Base-by-base conservation (phyloP, 2,888 invertebrate species). In the Gonocerus acuteangulatus region DNA sequence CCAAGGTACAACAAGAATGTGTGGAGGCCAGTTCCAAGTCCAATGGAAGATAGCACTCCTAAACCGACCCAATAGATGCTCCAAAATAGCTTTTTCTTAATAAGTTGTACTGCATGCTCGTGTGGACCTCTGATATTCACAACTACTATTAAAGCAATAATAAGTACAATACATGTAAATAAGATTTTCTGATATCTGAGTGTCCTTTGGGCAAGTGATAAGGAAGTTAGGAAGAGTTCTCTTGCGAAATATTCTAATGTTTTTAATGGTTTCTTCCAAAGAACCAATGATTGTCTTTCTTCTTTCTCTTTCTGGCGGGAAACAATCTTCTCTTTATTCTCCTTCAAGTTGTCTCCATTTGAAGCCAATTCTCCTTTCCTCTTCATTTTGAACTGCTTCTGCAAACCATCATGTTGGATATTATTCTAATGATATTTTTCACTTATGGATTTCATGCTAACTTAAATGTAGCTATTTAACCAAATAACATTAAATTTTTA, bases 1-100 rank as follows among this genome's bases (percentile, higher is more conserved):
- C 99, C 99, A 72, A 99, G 78, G 76, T 99, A 99, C 64, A 99
- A 80, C 56, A 99, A 82, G 80, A 99, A 99, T 63, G 99, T 99
- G 76, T 99, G 99, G 59, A 99, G 82, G 1, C 99, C 99, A 0
- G 97, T 96, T 42, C 99, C 99, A 57, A 99, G 81, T 0, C 99
- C 99, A 60, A 99, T 95, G 0, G 96, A 96, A 42, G 96, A 97
- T 68, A 97, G 82, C 39, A 99, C 88, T 15, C 99, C 99, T 49
- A 96, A 81, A 11, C 89, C 85, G 65, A 94, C 80, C 95, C 95
- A 96, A 78, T 93, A 94, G 13, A 85, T 77, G 79, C 85, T 89
- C 89, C 89, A 89, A 52, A 57, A 36, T 7, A 62, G 7, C 49
- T 65, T 63, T 39, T 61, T 62, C 21, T 56, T 63, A 15, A 47